Percentiles rank a stretch among this genome's conserved stretches.
These are phyloP conservation scores for Chitala chitala DNA, from an alignment of 2,113 vertebrate species.

Conservation along the genomic window DNA sequence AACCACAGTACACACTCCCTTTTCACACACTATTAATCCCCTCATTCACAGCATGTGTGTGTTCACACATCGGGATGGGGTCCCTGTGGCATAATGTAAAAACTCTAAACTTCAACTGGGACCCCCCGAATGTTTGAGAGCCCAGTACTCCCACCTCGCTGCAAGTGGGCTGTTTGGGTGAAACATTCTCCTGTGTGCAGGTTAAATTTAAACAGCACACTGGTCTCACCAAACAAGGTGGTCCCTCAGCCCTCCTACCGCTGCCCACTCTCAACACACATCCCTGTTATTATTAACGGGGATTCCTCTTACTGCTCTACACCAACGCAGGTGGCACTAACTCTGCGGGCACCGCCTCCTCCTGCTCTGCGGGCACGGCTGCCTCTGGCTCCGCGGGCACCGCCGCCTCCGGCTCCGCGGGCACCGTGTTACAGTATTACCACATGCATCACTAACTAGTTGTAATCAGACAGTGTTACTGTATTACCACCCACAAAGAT, in stretches of 20 bases:
- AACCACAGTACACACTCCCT: no score
- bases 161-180: constrained; percentile 25
- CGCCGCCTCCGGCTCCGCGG: not conserved
- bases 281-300: not conserved
- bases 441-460: no score
- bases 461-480: no score
- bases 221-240: constrained; percentile 15
- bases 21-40: no score
- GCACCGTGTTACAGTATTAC: no score
- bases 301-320: not conserved
- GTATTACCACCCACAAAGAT: no score
- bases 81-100: no score
- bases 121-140: no score
- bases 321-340: not conserved
- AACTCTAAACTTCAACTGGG: no score
- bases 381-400: not conserved
- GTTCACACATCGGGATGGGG: no score
- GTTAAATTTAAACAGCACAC: constrained; percentile 44
- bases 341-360: no score
- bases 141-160: constrained; percentile 16
- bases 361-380: not conserved
- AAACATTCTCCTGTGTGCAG: not conserved
- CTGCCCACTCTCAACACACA: not conserved
- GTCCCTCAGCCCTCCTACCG: not conserved
- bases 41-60: no score